Conservation (phyloP, 2,113 vertebrate genomes). For the Atractosteus spatula region DNA sequence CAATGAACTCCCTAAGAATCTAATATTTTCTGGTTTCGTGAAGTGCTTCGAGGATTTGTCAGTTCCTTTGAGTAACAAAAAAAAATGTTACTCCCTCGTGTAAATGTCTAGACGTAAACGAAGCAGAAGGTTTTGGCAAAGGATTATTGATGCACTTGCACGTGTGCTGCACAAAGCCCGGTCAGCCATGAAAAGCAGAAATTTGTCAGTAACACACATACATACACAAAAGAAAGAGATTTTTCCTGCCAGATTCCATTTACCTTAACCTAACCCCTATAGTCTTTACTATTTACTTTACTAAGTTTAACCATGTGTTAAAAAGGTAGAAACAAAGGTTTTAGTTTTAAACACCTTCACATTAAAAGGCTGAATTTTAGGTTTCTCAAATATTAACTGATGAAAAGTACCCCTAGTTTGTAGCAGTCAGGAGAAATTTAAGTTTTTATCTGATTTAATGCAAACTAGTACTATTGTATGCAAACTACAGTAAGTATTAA, state of each 20-base stretch:
- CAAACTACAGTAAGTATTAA: too few species aligned
- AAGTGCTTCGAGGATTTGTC: slow-evolving; percentile 5
- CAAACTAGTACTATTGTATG: too few species aligned
- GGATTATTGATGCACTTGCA: slow-evolving; percentile 9
- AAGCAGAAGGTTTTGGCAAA: slow-evolving; percentile 16
- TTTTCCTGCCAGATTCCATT: slow-evolving; percentile 9
- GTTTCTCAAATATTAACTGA: too few species aligned
- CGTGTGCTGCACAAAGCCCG: slow-evolving; percentile 4
- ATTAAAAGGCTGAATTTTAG: too few species aligned
- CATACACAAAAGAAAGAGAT: not conserved
- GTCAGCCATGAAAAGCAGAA: slow-evolving; percentile 15
- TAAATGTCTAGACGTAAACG: slow-evolving; percentile 21
- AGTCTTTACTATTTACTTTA: not conserved
- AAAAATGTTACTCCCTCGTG: slow-evolving; percentile 8
- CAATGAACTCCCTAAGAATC: not conserved
- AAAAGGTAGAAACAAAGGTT: too few species aligned
- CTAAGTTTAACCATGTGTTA: too few species aligned
- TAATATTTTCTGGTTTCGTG: not conserved
- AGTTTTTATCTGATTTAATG: too few species aligned
- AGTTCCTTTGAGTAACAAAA: slow-evolving; percentile 7
- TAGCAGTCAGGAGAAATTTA: too few species aligned
- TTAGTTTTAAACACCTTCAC: too few species aligned
- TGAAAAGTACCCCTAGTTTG: too few species aligned
- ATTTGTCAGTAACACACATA: slow-evolving; percentile 6
- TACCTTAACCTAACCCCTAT: not conserved